Conservation (phyloP, 2,888 invertebrate species). For the Blera fallax region DNA sequence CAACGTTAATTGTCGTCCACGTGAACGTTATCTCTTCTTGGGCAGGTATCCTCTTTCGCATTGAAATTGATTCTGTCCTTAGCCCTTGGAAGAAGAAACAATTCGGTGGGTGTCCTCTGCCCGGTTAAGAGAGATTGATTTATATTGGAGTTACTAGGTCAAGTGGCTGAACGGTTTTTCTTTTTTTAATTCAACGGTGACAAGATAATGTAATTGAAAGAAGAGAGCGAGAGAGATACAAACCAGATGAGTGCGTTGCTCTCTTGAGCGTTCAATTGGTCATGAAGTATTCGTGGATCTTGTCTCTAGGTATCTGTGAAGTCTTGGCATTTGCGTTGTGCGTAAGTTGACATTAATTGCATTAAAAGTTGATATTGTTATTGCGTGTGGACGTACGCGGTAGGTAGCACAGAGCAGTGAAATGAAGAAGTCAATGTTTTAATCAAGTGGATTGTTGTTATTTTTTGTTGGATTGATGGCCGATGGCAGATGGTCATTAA, state of each 20-base stretch:
- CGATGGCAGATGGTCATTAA: slow-evolving; percentile 45
- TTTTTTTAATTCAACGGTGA: slow-evolving; percentile 6
- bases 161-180: slow-evolving; percentile 23
- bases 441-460: slow-evolving; percentile 48
- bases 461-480: slow-evolving; percentile 44
- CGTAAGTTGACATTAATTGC: slow-evolving; percentile 63
- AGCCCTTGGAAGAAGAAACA: slow-evolving; percentile 3
- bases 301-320: neutral
- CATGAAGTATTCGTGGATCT: slow-evolving; percentile 13
- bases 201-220: slow-evolving; percentile 43
- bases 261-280: slow-evolving; percentile 33
- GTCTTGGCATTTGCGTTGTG: slow-evolving; percentile 36
- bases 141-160: slow-evolving; percentile 55
- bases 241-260: slow-evolving; percentile 20
- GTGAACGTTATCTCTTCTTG: slow-evolving; percentile 24
- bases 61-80: slow-evolving; percentile 41
- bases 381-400: slow-evolving; percentile 39
- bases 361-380: slow-evolving; percentile 43
- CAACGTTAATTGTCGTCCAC: slow-evolving; percentile 51
- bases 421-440: slow-evolving; percentile 46
- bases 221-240: neutral
- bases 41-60: slow-evolving; percentile 15
- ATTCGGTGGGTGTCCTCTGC: neutral
- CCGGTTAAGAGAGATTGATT: slow-evolving; percentile 44
- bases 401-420: neutral